Base-by-base conservation (phyloP, 2,113 vertebrate genomes). In the Dasyurus viverrinus region DNA sequence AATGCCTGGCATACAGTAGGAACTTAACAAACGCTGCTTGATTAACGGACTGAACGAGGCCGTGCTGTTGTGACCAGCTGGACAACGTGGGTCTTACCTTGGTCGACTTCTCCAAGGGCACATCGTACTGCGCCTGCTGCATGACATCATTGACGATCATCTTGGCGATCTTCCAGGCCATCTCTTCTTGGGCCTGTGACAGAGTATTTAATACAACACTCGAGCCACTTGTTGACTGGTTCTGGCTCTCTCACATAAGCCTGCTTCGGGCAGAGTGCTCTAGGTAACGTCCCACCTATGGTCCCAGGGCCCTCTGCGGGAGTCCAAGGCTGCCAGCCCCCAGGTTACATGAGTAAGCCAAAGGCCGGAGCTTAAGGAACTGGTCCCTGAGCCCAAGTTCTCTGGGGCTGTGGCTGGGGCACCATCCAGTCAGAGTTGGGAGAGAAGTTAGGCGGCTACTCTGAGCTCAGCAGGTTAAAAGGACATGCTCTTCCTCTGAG, bases 61-160 rank as follows among this genome's bases (percentile, higher is more conserved):
- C 0, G 3, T 54, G 54, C 2, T 60, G 57, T 36, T 60, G 57
- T 30, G 57, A 36, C 60, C 36, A 36, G 60, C 57, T 76, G 60
- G 16, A n/a, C 0, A 92, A 90, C 4, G 42, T 5, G 92, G 57
- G 47, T 26, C 23, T 84, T 98, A 99, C 99, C 99, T 99, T 99
- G n/a, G 99, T 99, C 96, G 98, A 97, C 97, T 99, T 99, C 90
- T 98, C 98, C 76, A 89, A 89, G 0, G 99, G 99, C 93, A 98
- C 99, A 84, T 99, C 99, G 10, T 98, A 98, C 46, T 99, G 99
- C 10, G 99, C 99, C 98, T 99, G 99, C 97, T 99, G 99, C 98
- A 99, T 99, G 3, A 99, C 99, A 0, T 99, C 99, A 54, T 99
- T 99, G 95, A 99, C 99, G 16, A 99, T 99, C 99, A 99, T 99